Base-by-base conservation (phyloP, 1,140 invertebrate species). In the Zaprionus capensis region DNA sequence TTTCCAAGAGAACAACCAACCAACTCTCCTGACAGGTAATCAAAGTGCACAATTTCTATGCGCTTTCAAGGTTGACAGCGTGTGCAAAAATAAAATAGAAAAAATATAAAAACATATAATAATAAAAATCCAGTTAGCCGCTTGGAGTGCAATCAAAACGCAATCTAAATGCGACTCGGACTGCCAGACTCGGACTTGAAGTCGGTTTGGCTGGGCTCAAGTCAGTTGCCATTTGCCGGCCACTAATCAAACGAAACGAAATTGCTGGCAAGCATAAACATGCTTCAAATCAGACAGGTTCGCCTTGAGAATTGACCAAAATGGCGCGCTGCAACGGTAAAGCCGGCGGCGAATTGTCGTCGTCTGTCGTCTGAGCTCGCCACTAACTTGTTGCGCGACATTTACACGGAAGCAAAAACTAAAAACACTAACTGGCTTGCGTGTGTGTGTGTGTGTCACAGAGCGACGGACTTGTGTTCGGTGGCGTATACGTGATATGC, bases 171-270 rank as follows among this genome's bases (percentile, higher is more conserved):
- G 34, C 59, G 22, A 55, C n/a, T 44, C 71, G 34, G 11, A 38
- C 4, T 14, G 57, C 62, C 34, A 28, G 46, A 55, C 46, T 70
- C 68, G 31, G 51, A 53, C 17, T 26, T 22, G 49, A 2, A 26
- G n/a, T 28, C 26, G n/a, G 12, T 9, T 34, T 34, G 31, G 41
- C 41, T 11, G 9, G 41, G 41, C 24, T 53, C 78, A 67, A 85
- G 81, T 88, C 85, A 85, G 80, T 72, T 90, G 85, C 85, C 84
- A 88, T 88, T 84, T 85, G 85, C 85, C 75, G 84, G 85, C 84
- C 81, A 87, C 84, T 90, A 87, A 87, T 87, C 85, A 87, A 90
- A 90, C 78, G 85, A 73, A 88, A 84, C 85, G 78, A 90, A 87
- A 87, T 87, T 84, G 34, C 59, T 71, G 38, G 68, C 85, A 68